phyloP scores from a whole-genome alignment of 2,113 vertebrate genomes.

The Chrysochloris asiatica region DNA sequence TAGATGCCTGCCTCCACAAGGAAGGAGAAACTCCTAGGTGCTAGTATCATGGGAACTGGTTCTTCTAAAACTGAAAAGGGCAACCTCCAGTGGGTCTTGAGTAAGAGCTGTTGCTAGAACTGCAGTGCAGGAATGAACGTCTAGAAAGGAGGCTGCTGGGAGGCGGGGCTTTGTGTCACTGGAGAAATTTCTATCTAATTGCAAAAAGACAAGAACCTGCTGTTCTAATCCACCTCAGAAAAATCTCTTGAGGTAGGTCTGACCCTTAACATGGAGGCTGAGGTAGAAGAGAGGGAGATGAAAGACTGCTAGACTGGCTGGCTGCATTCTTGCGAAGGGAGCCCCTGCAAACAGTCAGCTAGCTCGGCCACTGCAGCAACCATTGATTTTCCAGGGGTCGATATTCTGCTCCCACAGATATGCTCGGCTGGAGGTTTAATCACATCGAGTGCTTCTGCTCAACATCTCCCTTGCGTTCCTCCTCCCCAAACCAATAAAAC shows the following conservation, averaged over 20 bases:
- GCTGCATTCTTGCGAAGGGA: conserved; percentile 77
- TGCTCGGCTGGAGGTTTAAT: conserved; percentile 84
- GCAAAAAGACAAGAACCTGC: conserved; percentile 72
- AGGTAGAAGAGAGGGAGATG: conserved; percentile 25
- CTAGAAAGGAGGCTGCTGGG: conserved; percentile 75
- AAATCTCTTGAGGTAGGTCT: conserved; percentile 45
- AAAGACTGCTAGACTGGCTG: conserved; percentile 61
- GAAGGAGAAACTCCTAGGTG: neutral
- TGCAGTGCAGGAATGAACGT: conserved; percentile 77
- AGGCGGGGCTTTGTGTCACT: conserved; percentile 74
- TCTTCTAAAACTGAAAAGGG: conserved; percentile 60
- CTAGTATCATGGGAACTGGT: conserved; percentile 67
- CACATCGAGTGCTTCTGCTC: conserved; percentile 83
- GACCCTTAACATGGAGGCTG: conserved; percentile 48
- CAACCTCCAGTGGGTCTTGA: conserved; percentile 57
- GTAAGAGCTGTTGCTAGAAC: conserved; percentile 76
- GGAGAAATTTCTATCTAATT: conserved; percentile 76
- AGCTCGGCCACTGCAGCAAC: conserved; percentile 80
- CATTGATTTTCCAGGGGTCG: conserved; percentile 87
- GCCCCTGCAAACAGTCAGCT: conserved; percentile 70
- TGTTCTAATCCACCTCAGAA: conserved; percentile 73
- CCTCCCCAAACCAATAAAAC: conserved; percentile 74
- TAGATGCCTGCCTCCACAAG: neutral
- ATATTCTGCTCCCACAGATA: conserved; percentile 86
- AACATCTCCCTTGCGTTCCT: conserved; percentile 59